Evolutionary conservation across 2,797 vertebrate genomes (phyloP).

Genomic region (Trachops cirrhosus): DNA sequence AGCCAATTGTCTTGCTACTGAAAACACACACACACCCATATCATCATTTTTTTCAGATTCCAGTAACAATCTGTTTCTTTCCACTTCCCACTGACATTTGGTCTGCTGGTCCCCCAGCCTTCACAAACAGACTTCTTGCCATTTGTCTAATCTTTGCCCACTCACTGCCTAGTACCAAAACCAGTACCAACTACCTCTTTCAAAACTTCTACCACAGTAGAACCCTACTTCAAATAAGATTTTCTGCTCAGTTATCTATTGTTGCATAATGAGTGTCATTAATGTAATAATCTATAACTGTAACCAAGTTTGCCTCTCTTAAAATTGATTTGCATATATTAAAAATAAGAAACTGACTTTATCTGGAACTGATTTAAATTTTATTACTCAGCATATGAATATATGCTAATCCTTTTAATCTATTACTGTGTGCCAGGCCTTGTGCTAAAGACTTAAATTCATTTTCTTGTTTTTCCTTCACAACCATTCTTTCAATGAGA

Average conservation of each 20-base stretch:
- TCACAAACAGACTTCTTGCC: neutral
- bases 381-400: neutral
- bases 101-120: neutral
- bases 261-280: neutral
- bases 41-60: neutral
- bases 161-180: neutral
- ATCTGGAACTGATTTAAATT: neutral
- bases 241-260: constrained; percentile 2
- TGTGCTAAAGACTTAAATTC: neutral
- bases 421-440: neutral
- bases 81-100: neutral
- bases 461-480: neutral
- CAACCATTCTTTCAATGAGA: neutral
- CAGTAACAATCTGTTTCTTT: neutral
- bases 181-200: neutral
- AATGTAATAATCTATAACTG: constrained; percentile 1
- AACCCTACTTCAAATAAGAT: neutral
- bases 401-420: neutral
- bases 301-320: neutral
- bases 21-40: neutral
- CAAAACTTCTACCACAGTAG: neutral
- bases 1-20: neutral
- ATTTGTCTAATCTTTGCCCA: neutral
- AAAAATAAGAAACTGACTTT: neutral
- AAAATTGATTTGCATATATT: neutral